Base-by-base conservation (phyloP, 2,797 vertebrate genomes). In the Cyprinella venusta region DNA sequence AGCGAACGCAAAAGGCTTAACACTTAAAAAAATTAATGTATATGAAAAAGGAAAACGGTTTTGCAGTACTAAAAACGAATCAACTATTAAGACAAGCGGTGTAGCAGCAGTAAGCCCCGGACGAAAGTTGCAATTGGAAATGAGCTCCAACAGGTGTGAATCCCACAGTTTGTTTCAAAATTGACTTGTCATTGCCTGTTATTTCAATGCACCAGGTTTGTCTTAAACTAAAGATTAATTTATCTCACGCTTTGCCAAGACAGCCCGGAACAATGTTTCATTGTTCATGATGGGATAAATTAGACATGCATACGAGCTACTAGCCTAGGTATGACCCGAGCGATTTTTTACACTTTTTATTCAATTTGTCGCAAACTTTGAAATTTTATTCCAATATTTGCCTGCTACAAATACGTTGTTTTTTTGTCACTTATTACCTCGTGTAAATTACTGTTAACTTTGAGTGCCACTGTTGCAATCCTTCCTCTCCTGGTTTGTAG, bases 121-220 rank as follows among this genome's bases (percentile, higher is more conserved):
- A 8, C 54, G 6, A 78, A 76, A 26, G 75, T 42, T 52, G 40
- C 13, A 38, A 36, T 50, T 59, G 19, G 64, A 78, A 79, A 83
- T 79, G 54, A 83, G 33, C 33, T 78, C 76, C 42, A 64, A 83
- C 82, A 83, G 82, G 75, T 83, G 76, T 30, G 82, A 63, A 78
- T 48, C 10, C 3, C 3, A 26, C 8, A 6, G 4, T 77, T 83
- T 50, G 52, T 5, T 40, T 70, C 5, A 36, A 8, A 70, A 70
- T 5, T 9, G n/a, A 1, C 9, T 38, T 56, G 15, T 5, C 13
- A 26, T 19, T 56, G 33, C 6, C 2, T 67, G 0, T 16, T 9
- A 45, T 18, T 26, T 30, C 1, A 56, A 30, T 24, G 1, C 0
- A 19, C 19, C 2, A n/a, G 30, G 30, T 68, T 40, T 15, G 6